These are phyloP conservation scores for Piaya cayana DNA, from an alignment of 2,113 vertebrate species.

Conservation along the genomic window DNA sequence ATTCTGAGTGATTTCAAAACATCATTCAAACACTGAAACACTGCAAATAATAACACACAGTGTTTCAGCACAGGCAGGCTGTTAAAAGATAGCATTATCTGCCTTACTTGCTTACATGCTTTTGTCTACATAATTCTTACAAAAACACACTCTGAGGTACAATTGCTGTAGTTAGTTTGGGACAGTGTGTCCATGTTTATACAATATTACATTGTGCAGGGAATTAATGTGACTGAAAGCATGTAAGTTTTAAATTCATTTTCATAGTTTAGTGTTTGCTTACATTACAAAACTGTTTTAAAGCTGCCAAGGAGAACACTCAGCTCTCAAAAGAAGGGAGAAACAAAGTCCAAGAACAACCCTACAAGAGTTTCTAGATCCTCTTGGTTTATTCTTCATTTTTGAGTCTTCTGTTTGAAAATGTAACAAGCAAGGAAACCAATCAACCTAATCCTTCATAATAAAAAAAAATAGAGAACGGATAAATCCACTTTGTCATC, in stretches of 20 bases:
- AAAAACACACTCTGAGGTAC: conserved; percentile 3
- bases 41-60: background rate
- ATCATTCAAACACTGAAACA: background rate
- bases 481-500: background rate
- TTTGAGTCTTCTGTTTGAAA: background rate
- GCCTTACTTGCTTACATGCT: background rate
- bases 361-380: background rate
- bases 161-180: background rate
- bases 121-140: conserved; percentile 35
- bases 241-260: conserved; percentile 43
- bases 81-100: background rate
- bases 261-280: conserved; percentile 49
- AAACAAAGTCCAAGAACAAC: background rate
- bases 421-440: background rate
- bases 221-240: conserved; percentile 52
- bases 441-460: background rate
- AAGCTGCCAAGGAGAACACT: conserved; percentile 19
- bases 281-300: conserved; percentile 17
- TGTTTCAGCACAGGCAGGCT: background rate
- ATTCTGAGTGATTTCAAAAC: background rate
- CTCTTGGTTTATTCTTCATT: background rate
- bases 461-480: background rate
- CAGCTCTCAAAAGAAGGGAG: background rate
- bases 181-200: conserved; percentile 49
- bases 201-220: conserved; percentile 46